Conservation (phyloP, 2,888 invertebrate species). For the Masnerella sp. region DNA sequence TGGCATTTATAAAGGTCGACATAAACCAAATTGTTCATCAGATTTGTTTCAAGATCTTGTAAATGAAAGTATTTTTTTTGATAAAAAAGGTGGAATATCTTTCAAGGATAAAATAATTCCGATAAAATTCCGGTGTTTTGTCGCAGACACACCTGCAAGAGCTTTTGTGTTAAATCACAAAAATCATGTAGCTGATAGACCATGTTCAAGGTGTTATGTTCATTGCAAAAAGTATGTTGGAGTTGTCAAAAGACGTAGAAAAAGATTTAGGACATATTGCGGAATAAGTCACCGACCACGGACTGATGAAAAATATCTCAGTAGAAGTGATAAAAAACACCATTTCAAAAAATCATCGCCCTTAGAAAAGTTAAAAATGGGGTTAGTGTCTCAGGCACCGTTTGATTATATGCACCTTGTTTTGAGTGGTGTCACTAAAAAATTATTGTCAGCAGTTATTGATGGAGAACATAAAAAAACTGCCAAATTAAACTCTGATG, state of each 20-base stretch:
- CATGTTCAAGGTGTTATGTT: slow-evolving; percentile 13
- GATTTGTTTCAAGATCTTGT: background rate
- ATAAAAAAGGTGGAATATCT: background rate
- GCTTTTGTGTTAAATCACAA: slow-evolving; percentile 10
- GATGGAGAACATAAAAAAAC: slow-evolving; percentile 7
- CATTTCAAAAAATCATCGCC: slow-evolving; percentile 6
- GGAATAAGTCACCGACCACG: background rate
- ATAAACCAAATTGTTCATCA: background rate
- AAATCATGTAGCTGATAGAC: background rate
- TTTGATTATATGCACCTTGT: slow-evolving; percentile 33
- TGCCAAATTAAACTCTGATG: background rate
- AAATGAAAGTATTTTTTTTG: background rate
- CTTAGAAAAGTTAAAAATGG: background rate
- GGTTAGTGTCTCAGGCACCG: slow-evolving; percentile 8
- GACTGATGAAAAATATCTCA: slow-evolving; percentile 3
- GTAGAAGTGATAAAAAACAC: slow-evolving; percentile 13
- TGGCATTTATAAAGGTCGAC: slow-evolving; percentile 3
- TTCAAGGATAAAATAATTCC: background rate
- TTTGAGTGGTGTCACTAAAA: slow-evolving; percentile 4
- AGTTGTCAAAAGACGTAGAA: background rate
- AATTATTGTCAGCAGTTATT: slow-evolving; percentile 15
- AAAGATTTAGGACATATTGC: background rate
- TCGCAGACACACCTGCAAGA: background rate
- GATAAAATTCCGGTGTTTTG: slow-evolving; percentile 4
- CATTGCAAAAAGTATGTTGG: background rate